phyloP scores from a whole-genome alignment of 2,797 vertebrate genomes.

The Diplodus sargus region DNA sequence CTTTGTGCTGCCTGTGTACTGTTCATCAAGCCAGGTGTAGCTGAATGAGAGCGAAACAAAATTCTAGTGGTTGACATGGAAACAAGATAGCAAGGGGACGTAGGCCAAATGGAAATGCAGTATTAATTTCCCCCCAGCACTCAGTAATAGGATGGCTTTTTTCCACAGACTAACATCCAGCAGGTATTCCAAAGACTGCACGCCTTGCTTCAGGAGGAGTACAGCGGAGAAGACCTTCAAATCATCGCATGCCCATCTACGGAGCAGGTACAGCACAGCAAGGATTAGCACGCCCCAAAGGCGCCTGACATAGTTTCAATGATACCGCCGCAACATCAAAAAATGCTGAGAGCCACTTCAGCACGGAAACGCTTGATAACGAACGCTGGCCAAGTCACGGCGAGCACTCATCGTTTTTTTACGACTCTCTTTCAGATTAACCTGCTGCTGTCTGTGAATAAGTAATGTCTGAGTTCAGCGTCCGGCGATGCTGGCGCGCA shows the following conservation, averaged over 20 bases:
- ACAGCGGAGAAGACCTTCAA: conserved; percentile 93
- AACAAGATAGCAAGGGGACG: conserved; percentile 75
- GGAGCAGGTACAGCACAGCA: conserved; percentile 82
- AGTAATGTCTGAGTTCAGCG: conserved; percentile 80
- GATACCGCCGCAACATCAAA: conserved; percentile 50
- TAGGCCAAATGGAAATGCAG: conserved; percentile 75
- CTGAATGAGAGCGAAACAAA: conserved; percentile 66
- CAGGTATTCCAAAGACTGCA: conserved; percentile 96
- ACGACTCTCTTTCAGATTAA: conserved; percentile 89
- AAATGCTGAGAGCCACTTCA: conserved; percentile 60
- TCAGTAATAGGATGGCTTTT: conserved; percentile 70
- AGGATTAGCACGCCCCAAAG: conserved; percentile 48
- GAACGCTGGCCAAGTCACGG: conserved; percentile 45
- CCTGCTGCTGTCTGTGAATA: conserved; percentile 91
- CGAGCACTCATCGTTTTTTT: conserved; percentile 49
- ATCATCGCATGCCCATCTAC: conserved; percentile 97
- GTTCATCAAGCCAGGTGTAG: conserved; percentile 73
- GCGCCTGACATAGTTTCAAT: conserved; percentile 58
- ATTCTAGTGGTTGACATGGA: conserved; percentile 78
- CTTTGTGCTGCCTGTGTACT: conserved; percentile 64
- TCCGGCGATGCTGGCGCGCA: conserved; percentile 38
- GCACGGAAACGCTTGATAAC: conserved; percentile 50
- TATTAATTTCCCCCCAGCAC: conserved; percentile 73
- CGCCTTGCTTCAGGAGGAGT: conserved; percentile 93
- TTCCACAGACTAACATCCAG: conserved; percentile 93